Evolutionary conservation across 2,113 vertebrate species (phyloP).

Genomic region (Drymodes brunneopygia): DNA sequence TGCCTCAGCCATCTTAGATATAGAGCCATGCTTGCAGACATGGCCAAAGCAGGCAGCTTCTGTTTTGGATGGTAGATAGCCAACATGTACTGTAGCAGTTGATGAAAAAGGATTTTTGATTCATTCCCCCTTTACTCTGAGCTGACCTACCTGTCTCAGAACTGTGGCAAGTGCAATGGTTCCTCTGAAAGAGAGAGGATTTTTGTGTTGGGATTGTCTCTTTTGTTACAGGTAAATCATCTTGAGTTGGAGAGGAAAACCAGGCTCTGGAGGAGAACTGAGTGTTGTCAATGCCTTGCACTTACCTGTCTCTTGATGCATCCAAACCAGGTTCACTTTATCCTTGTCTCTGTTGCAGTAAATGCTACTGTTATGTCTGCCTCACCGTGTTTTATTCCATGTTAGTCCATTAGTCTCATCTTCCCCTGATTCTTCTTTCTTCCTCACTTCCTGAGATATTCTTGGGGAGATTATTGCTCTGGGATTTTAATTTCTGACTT

Average conservation of each 20-base stretch:
- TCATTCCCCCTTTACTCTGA: neutral
- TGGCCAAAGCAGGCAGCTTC: neutral
- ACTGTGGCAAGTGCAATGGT: neutral
- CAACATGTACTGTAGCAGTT: neutral
- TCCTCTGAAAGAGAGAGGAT: neutral
- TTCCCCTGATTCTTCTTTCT: neutral
- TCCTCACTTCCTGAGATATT: neutral
- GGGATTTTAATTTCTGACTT: neutral
- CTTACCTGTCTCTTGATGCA: neutral
- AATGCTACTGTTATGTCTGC: neutral
- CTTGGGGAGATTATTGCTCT: neutral
- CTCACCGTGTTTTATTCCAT: neutral
- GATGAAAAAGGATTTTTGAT: neutral
- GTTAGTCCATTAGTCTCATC: neutral
- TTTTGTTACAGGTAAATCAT: neutral
- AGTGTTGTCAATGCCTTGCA: neutral
- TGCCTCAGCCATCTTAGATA: neutral
- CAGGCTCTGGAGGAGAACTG: neutral
- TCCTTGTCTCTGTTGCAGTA: neutral
- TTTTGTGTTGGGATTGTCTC: neutral
- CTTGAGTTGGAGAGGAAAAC: neutral
- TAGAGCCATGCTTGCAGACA: neutral
- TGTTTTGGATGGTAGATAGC: neutral
- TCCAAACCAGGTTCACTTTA: neutral
- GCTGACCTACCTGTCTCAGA: neutral